phyloP scores from a whole-genome alignment of 2,113 vertebrate species.

The Catharus bicknelli region DNA sequence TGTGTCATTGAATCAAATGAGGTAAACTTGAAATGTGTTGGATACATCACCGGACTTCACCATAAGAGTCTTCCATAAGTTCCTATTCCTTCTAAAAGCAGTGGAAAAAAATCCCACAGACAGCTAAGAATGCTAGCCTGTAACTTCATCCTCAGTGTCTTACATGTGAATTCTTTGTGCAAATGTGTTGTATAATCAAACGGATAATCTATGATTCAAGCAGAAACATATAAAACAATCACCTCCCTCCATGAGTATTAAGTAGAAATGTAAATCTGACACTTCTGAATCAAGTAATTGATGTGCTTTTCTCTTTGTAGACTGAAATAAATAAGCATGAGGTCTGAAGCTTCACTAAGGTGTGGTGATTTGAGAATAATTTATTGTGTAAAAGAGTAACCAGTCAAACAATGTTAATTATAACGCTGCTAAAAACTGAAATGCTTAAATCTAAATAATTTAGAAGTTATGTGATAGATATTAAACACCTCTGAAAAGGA shows the following conservation, averaged over 20 bases:
- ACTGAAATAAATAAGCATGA: background rate
- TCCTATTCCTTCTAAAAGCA: background rate
- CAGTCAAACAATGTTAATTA: constrained; percentile 51
- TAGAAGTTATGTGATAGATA: constrained; percentile 44
- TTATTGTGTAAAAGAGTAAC: background rate
- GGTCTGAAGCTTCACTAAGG: background rate
- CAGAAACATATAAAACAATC: background rate
- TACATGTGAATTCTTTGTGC: background rate
- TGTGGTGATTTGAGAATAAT: constrained; percentile 22
- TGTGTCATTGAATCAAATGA: background rate
- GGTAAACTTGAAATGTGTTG: background rate
- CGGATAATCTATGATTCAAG: background rate
- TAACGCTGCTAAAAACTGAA: constrained; percentile 12
- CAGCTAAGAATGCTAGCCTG: background rate
- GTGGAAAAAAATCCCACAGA: background rate
- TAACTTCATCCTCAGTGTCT: background rate
- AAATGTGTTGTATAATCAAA: background rate
- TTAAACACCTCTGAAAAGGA: constrained; percentile 51
- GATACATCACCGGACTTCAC: background rate
- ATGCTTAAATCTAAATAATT: constrained; percentile 55
- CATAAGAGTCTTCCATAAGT: background rate
- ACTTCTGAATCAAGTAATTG: background rate
- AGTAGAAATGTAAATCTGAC: background rate
- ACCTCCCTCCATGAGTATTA: background rate
- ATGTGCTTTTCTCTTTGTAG: background rate